Percentiles rank a stretch among this genome's conserved stretches.
These are phyloP conservation scores for Tenebrosternarchus preto DNA, from an alignment of 2,113 vertebrate species.

Conservation along the genomic window DNA sequence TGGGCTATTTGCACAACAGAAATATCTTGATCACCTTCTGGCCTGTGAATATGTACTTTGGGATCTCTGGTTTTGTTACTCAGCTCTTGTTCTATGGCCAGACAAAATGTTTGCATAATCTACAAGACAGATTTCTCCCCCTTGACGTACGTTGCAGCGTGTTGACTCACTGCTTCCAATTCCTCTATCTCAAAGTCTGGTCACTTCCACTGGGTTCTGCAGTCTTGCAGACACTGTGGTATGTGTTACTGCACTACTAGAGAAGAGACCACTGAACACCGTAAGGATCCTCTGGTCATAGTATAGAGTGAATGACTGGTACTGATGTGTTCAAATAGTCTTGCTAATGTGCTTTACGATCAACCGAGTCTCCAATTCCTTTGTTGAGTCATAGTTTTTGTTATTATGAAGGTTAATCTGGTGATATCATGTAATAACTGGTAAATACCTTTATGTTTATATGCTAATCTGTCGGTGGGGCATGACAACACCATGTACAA, in stretches of 20 bases:
- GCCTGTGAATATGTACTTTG: conserved; percentile 8
- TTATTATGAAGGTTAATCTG: no score
- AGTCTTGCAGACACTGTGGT: no score
- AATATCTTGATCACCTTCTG: not conserved
- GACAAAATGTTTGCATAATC: conserved; percentile 41
- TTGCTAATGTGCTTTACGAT: no score
- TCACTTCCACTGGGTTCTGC: not conserved
- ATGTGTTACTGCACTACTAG: not conserved
- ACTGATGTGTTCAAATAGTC: no score
- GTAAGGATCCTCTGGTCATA: no score
- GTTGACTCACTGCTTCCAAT: conserved; percentile 26
- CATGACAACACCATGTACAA: no score
- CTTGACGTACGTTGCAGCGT: conserved; percentile 41
- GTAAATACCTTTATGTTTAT: no score
- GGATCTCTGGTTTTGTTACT: conserved; percentile 36
- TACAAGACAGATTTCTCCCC: conserved; percentile 25
- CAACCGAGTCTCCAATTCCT: no score
- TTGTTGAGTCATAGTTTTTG: no score
- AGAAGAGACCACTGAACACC: not conserved
- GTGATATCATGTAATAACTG: no score
- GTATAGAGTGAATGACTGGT: no score
- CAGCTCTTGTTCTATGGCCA: conserved; percentile 21
- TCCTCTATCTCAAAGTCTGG: conserved; percentile 20
- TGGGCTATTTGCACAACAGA: not conserved
- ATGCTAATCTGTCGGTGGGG: no score